Base-by-base conservation (phyloP, 64 coral and sea anemone species). In the Montipora efflorescens region DNA sequence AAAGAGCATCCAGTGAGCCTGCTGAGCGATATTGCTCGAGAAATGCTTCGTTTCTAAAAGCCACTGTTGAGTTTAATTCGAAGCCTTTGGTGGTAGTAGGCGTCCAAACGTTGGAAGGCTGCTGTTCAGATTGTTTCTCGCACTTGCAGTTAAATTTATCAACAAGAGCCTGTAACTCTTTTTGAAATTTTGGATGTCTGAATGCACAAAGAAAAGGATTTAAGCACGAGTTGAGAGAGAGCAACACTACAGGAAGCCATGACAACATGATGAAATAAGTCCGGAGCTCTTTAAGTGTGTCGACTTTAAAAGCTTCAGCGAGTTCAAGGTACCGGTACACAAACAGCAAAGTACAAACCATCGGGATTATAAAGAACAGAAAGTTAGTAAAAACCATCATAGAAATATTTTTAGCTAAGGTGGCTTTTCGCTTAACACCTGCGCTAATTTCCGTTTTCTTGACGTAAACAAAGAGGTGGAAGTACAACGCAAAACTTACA, bases 191-290 rank as follows among this genome's bases (percentile, higher is more conserved):
- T 4, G 73, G 91, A 79, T 93, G 81, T 67, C 91, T 85, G 48
- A 93, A 93, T 13, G 82, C 91, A 19, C 91, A 93, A 51, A 93
- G 13, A 62, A 87, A 93, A 45, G 91, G 91, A 58, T 93, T 93
- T 44, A 93, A 87, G 74, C 91, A 93, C 25, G 91, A 93, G 50
- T 93, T 93, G 25, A 93, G 46, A 21, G 74, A 87, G 6, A 93
- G 62, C 59, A 93, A 87, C 3, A 87, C 83, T 18, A 93, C 83
- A 16, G 91, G 91, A 43, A 87, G 23, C 91, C 91, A 93, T 2
- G 91, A 93, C 7, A 93, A 43, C 55, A 87, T 82, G 70, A 93
- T 93, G 20, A 87, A 93, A 79, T 86, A 87, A 21, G 43, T 78
- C 13, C 68, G 73, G 0, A 93, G 45, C 25, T 86, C 66, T 64